phyloP scores from a whole-genome alignment of 2,888 invertebrate species.

The Agrochola litura region DNA sequence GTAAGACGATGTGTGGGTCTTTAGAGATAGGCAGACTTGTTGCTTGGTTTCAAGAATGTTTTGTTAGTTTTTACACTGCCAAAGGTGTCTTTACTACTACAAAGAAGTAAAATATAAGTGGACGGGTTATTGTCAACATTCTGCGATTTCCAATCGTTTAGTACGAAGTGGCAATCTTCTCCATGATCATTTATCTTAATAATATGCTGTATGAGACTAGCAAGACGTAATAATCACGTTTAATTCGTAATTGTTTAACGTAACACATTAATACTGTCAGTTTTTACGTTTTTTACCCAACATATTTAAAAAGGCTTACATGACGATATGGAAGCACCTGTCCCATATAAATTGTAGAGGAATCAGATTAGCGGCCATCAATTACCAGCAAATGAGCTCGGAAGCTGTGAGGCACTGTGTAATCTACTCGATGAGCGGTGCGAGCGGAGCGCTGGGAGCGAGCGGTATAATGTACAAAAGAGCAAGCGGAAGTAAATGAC shows the following conservation, averaged over 20 bases:
- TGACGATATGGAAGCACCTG: slow-evolving; percentile 45
- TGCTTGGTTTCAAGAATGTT: neutral
- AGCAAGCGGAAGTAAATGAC: slow-evolving; percentile 1
- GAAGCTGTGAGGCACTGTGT: slow-evolving; percentile 45
- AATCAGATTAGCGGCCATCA: slow-evolving; percentile 63
- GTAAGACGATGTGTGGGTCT: slow-evolving; percentile 33
- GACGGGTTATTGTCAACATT: neutral
- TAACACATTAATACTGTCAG: too few species aligned
- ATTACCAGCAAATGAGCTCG: slow-evolving; percentile 64
- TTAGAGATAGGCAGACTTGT: slow-evolving; percentile 40
- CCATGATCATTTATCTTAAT: neutral
- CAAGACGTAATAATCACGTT: neutral
- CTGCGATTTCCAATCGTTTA: neutral
- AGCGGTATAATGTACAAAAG: neutral
- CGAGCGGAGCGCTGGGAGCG: slow-evolving; percentile 11
- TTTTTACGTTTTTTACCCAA: neutral
- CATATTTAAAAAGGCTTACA: slow-evolving; percentile 23
- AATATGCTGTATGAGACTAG: neutral
- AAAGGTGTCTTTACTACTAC: neutral
- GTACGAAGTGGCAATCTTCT: neutral
- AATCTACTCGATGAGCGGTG: slow-evolving; percentile 31
- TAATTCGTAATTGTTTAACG: neutral
- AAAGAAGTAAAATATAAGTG: neutral
- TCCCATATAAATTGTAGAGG: slow-evolving; percentile 49
- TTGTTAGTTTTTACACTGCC: neutral